phyloP scores from a whole-genome alignment of 1,140 invertebrate species.

The Diplogasteroides magnus region DNA sequence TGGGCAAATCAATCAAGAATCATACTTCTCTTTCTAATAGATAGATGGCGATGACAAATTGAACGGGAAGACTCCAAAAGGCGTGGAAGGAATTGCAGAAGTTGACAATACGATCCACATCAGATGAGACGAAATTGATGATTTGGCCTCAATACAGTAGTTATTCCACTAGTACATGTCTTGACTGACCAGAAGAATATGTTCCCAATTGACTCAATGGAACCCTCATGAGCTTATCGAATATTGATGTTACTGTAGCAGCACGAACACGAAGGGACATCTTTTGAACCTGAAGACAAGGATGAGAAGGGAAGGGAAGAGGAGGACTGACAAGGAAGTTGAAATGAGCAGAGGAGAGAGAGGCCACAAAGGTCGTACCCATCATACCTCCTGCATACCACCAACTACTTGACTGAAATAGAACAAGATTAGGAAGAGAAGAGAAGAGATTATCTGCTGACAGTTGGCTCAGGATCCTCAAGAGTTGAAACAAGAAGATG shows the following conservation, averaged over 20 bases:
- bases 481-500: slow-evolving; percentile 68
- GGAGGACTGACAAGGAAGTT: no score
- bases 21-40: slow-evolving; percentile 61
- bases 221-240: slow-evolving; percentile 70
- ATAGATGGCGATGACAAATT: slow-evolving; percentile 61
- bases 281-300: background rate
- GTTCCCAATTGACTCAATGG: slow-evolving; percentile 41
- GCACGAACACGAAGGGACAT: slow-evolving; percentile 58
- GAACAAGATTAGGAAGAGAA: background rate
- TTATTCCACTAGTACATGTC: no score
- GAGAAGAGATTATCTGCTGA: slow-evolving; percentile 52
- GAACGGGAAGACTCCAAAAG: slow-evolving; percentile 90
- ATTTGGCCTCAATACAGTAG: slow-evolving; percentile 58
- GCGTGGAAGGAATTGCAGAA: slow-evolving; percentile 91
- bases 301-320: no score
- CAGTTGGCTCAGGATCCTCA: slow-evolving; percentile 72
- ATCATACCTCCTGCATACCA: slow-evolving; percentile 44
- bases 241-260: slow-evolving; percentile 75
- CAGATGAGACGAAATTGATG: slow-evolving; percentile 92
- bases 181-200: slow-evolving; percentile 27
- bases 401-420: slow-evolving; percentile 13
- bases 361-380: slow-evolving; percentile 60
- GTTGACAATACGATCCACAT: slow-evolving; percentile 87
- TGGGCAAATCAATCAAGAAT: slow-evolving; percentile 7
- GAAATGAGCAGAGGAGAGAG: slow-evolving; percentile 79